Conservation (phyloP, 2,797 vertebrate genomes). For the Eutrigla gurnardus region DNA sequence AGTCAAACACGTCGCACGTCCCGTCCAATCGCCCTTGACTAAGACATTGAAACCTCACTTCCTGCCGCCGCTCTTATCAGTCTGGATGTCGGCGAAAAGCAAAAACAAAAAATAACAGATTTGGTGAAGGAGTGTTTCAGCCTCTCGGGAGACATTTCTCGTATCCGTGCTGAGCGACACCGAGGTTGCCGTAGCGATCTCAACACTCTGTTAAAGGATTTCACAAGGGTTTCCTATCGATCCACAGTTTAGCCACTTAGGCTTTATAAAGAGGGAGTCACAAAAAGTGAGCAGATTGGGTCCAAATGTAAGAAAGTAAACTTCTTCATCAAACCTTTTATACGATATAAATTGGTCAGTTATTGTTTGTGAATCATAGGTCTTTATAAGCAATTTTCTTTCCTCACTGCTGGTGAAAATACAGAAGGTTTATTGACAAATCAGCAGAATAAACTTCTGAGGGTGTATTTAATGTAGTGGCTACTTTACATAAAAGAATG, state of each 20-base stretch:
- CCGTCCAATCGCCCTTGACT: slow-evolving; percentile 45
- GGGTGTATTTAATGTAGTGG: slow-evolving; percentile 33
- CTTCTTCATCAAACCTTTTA: slow-evolving; percentile 5
- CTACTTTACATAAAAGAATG: slow-evolving; percentile 35
- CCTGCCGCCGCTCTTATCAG: slow-evolving; percentile 33
- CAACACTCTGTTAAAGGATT: slow-evolving; percentile 10
- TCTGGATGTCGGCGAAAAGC: slow-evolving; percentile 6
- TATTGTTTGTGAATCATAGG: slow-evolving; percentile 8
- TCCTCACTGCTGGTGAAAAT: slow-evolving; percentile 8
- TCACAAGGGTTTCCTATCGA: slow-evolving; percentile 9
- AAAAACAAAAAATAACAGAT: slow-evolving; percentile 32
- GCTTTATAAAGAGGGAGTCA: slow-evolving; percentile 12
- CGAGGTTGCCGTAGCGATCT: slow-evolving; percentile 13
- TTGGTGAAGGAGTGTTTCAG: slow-evolving; percentile 5
- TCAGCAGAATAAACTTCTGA: slow-evolving; percentile 20
- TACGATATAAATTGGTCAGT: slow-evolving; percentile 4
- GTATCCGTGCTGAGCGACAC: neutral
- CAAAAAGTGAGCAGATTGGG: neutral
- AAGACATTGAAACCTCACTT: slow-evolving; percentile 28
- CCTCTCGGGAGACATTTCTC: slow-evolving; percentile 8
- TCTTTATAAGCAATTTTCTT: neutral
- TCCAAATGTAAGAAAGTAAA: slow-evolving; percentile 12
- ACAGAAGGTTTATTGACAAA: slow-evolving; percentile 19
- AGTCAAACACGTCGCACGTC: slow-evolving; percentile 37
- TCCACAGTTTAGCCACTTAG: slow-evolving; percentile 22